These are phyloP conservation scores for Sebastes wilsoni DNA, from an alignment of 2,797 vertebrate genomes.

Conservation along the genomic window DNA sequence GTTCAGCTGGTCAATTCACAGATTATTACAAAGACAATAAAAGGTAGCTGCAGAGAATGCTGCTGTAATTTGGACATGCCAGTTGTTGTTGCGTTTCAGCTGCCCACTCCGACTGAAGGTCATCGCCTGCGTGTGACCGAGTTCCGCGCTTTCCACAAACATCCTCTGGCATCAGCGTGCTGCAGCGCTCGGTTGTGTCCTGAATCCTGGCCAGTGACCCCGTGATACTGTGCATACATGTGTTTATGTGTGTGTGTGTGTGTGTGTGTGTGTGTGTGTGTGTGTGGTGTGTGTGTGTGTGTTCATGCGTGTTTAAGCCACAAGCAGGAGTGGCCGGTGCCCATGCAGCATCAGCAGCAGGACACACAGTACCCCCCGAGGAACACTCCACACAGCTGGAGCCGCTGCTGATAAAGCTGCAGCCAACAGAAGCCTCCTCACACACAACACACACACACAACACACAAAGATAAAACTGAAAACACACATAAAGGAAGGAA, in stretches of 20 bases:
- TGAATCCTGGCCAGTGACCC: slow-evolving; percentile 37
- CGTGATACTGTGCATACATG: slow-evolving; percentile 1
- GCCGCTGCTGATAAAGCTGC: slow-evolving; percentile 67
- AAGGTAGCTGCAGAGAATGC: slow-evolving; percentile 1
- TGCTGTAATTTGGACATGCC: slow-evolving; percentile 21
- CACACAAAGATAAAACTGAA: slow-evolving; percentile 25
- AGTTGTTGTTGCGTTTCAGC: slow-evolving; percentile 8
- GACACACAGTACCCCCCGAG: slow-evolving; percentile 41
- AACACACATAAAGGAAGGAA: slow-evolving; percentile 13
- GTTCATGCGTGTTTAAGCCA: slow-evolving; percentile 37
- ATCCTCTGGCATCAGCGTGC: slow-evolving; percentile 32
- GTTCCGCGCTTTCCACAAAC: slow-evolving; percentile 28
- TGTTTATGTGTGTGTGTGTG: neutral
- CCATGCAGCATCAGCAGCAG: slow-evolving; percentile 31
- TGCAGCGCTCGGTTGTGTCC: slow-evolving; percentile 6
- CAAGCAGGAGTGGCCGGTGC: slow-evolving; percentile 26
- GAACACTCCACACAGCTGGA: slow-evolving; percentile 61
- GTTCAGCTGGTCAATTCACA: slow-evolving; percentile 34
- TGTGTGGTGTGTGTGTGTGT: neutral
- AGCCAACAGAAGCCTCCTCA: slow-evolving; percentile 52
- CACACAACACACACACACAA: slow-evolving; percentile 32
- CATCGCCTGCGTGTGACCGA: neutral
- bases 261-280: neutral
- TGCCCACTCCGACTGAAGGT: slow-evolving; percentile 30
- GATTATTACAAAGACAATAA: slow-evolving; percentile 38